Evolutionary conservation across 2,888 invertebrate species (phyloP).

Genomic region (Heliconius ismenius): DNA sequence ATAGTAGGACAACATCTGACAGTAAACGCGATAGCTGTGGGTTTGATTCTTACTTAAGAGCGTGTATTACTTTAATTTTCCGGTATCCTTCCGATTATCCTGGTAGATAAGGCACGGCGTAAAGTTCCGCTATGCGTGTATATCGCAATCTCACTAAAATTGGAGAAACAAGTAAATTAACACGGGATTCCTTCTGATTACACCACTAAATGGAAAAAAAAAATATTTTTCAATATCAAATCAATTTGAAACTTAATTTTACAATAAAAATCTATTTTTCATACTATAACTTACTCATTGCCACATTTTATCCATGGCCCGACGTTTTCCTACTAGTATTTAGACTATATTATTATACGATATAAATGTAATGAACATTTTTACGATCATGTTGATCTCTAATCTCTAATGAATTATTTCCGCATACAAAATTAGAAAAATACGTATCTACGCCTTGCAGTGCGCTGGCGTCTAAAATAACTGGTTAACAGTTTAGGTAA

Average conservation of each 20-base stretch:
- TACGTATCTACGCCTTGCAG: slow-evolving; percentile 27
- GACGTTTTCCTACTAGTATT: background rate
- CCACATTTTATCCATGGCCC: background rate
- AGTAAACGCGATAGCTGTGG: background rate
- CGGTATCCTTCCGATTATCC: too few species aligned
- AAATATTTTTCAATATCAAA: background rate
- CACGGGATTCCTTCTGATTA: too few species aligned
- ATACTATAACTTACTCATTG: background rate
- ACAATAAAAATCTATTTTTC: background rate
- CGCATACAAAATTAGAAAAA: slow-evolving; percentile 37
- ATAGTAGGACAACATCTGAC: background rate
- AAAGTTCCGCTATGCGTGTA: too few species aligned
- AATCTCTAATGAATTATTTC: slow-evolving; percentile 35
- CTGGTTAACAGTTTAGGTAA: slow-evolving; percentile 26
- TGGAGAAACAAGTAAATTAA: too few species aligned
- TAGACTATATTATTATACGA: background rate
- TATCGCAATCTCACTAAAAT: too few species aligned
- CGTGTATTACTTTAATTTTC: background rate
- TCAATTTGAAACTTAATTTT: background rate
- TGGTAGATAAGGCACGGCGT: too few species aligned
- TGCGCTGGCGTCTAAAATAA: slow-evolving; percentile 28
- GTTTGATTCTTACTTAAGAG: background rate
- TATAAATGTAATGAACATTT: slow-evolving; percentile 14
- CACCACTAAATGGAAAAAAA: too few species aligned
- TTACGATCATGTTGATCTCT: slow-evolving; percentile 6